Conservation (phyloP, 2,797 vertebrate genomes). For the Linurgus olivaceus region DNA sequence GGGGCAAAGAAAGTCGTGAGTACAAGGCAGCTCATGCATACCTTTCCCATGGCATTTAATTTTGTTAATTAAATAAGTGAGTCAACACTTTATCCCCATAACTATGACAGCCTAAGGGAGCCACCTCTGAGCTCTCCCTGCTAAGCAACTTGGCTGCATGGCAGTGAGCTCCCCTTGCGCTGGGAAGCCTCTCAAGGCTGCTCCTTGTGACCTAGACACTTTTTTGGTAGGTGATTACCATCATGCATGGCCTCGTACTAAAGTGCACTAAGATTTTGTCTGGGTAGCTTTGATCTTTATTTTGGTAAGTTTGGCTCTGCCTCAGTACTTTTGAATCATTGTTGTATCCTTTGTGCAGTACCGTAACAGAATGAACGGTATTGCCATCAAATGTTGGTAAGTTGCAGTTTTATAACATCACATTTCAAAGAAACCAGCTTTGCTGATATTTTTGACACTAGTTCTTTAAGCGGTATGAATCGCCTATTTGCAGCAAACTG, state of each 20-base stretch:
- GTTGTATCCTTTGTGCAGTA: neutral
- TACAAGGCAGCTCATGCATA: neutral
- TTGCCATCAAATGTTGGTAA: neutral
- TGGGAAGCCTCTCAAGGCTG: neutral
- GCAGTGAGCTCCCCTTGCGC: neutral
- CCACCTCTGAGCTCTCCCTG: neutral
- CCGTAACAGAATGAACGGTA: neutral
- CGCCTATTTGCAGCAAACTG: neutral
- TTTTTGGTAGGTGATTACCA: neutral
- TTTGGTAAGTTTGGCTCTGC: neutral
- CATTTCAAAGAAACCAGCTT: neutral
- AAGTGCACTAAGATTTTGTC: neutral
- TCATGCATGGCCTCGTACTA: fast-evolving
- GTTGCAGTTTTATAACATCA: neutral
- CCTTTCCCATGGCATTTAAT: neutral
- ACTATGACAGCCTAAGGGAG: neutral
- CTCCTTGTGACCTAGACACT: neutral
- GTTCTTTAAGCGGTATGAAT: neutral
- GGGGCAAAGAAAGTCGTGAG: neutral
- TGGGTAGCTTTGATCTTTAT: neutral
- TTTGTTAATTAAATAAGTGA: neutral
- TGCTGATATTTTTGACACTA: neutral
- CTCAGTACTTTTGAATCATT: neutral
- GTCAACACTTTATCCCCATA: neutral
- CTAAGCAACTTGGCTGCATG: neutral